Evolutionary conservation across 2,113 vertebrate species (phyloP), one percentile per base, ranked within the genome.

Genomic region (Microtus oregoni): DNA sequence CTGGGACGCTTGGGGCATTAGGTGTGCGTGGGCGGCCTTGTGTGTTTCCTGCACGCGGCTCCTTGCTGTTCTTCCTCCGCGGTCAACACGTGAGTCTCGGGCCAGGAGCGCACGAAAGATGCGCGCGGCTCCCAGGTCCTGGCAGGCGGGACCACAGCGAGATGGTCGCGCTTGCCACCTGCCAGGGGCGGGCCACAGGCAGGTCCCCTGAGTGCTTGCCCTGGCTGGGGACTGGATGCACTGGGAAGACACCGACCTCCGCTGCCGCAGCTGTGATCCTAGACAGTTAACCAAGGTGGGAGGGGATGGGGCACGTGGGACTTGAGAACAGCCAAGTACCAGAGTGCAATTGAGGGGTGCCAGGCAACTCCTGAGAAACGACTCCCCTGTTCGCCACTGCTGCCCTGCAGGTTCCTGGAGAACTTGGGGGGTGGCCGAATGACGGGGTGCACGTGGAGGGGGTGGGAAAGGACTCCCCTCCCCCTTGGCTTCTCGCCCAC

Each of bases 401-500:
- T 65, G 91, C 75, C 52, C 35, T 86, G 77, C 72, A 73, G 85
- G 91, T 58, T 95, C 63, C 65, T 15, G 35, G 78, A 63, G 65
- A 52, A 50, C 24, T 82, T 82, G 44, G 10, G 11, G 14, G 14
- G 26, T 14, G 73, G 61, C 77, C 5, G 47, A 63, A 77, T 65
- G n/a, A 63, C 6, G 72, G 93, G 78, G 95, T 95, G 93, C 91
- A 96, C 79, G 76, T 90, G 94, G 79, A 97, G 87, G 91, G 32
- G 90, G 12, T 32, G 26, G 20, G 63, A 86, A 88, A 47, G 44
- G 30, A 82, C 86, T 95, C 87, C 68, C 75, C 68, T 89, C 94
- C 87, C 86, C 82, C 79, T 92, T 92, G 88, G 92, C 93, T 88
- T 19, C 79, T 91, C 93, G 95, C 96, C 92, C 96, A 96, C 93